phyloP scores from a whole-genome alignment of 2,113 vertebrate genomes.

The Noturus placidus region DNA sequence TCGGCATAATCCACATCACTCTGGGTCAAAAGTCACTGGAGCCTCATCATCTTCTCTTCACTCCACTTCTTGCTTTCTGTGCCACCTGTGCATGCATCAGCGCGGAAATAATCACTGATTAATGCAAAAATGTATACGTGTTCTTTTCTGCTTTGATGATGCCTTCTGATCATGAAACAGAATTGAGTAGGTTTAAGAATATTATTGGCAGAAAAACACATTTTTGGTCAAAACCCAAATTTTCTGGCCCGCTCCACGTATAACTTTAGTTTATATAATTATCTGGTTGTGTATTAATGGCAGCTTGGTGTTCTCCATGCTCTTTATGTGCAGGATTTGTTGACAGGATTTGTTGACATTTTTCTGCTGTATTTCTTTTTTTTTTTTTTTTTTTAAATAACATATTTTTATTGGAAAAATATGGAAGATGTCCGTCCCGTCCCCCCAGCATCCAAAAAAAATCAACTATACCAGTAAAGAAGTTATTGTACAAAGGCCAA shows the following conservation, averaged over 20 bases:
- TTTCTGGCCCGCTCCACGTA: neutral
- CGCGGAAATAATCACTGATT: neutral
- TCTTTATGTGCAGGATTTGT: neutral
- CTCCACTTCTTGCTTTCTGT: neutral
- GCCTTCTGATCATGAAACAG: no score
- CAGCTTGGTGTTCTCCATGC: neutral
- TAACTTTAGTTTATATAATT: neutral
- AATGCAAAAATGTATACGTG: no score
- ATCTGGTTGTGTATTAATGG: neutral
- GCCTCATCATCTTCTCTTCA: neutral
- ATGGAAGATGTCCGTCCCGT: no score
- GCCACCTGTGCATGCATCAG: neutral
- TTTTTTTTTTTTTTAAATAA: no score
- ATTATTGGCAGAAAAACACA: neutral
- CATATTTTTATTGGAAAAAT: no score
- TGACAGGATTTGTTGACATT: neutral
- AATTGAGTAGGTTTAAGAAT: no score
- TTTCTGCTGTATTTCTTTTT: neutral
- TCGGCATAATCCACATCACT: neutral
- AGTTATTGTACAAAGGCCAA: no score
- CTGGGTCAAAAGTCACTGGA: neutral
- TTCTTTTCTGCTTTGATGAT: no score
- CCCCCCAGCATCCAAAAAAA: no score
- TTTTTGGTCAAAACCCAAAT: neutral
- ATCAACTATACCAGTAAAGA: no score